Conservation (phyloP, 2,888 invertebrate species). For the Micropterix aruncella region DNA sequence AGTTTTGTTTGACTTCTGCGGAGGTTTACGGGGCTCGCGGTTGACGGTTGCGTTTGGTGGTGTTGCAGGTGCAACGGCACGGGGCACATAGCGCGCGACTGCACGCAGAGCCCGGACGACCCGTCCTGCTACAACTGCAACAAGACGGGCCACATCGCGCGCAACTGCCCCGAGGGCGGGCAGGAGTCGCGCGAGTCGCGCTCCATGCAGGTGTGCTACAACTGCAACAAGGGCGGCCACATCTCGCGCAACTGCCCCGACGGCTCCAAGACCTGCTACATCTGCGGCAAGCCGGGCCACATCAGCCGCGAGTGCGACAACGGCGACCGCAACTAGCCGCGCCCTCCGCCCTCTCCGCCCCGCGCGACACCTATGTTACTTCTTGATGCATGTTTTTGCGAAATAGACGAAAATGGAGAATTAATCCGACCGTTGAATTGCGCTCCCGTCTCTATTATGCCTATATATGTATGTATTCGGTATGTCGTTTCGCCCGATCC, state of each 20-base stretch:
- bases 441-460: constrained; percentile 16
- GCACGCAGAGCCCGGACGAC: constrained; percentile 67
- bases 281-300: constrained; percentile 84
- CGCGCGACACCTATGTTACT: constrained; percentile 14
- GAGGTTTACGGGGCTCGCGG: no score
- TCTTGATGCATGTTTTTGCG: constrained; percentile 20
- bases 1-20: no score
- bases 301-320: constrained; percentile 84
- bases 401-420: constrained; percentile 27
- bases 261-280: constrained; percentile 81
- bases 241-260: constrained; percentile 78
- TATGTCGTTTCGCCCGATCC: constrained; percentile 4
- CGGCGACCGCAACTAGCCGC: constrained; percentile 49
- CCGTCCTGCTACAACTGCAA: constrained; percentile 93
- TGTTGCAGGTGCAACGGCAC: constrained; percentile 77
- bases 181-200: constrained; percentile 45
- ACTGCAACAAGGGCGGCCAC: constrained; percentile 89
- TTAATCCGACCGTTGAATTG: constrained; percentile 12
- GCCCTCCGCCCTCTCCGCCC: constrained; percentile 12
- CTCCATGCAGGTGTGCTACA: constrained; percentile 76
- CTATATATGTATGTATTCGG: constrained; percentile 21
- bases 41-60: no score
- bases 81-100: constrained; percentile 89
- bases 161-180: constrained; percentile 66
- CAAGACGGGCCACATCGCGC: constrained; percentile 85